phyloP scores from a whole-genome alignment of 2,888 invertebrate genomes.

The Chrysolina oricalcia region DNA sequence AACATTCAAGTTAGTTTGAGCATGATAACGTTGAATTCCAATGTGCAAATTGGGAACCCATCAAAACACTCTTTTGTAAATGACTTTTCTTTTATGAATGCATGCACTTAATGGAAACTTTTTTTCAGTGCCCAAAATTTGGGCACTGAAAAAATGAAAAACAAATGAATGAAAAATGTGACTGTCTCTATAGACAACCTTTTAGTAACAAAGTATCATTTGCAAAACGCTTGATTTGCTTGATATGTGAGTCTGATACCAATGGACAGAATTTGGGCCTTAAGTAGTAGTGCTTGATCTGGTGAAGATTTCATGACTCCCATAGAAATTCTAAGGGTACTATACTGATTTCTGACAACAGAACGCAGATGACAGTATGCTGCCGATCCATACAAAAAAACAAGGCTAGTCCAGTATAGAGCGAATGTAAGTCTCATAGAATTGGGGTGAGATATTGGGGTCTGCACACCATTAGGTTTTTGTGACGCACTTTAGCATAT shows the following conservation, averaged over 20 bases:
- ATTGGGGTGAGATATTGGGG: slow-evolving; percentile 19
- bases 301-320: slow-evolving; percentile 27
- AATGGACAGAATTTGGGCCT: slow-evolving; percentile 12
- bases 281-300: slow-evolving; percentile 5
- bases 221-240: slow-evolving; percentile 18
- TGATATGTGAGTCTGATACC: background rate
- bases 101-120: slow-evolving; percentile 5
- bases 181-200: slow-evolving; percentile 1
- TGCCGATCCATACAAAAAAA: slow-evolving; percentile 26
- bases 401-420: background rate
- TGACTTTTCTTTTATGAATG: slow-evolving; percentile 16
- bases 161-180: no score
- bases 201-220: background rate
- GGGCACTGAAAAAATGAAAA: no score
- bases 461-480: slow-evolving; percentile 30
- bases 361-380: no score
- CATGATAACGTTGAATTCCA: no score
- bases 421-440: no score
- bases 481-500: no score
- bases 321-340: slow-evolving; percentile 18
- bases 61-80: background rate
- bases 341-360: no score
- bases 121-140: slow-evolving; percentile 18
- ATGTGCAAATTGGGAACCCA: no score
- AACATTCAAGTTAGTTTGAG: no score